Percentiles rank a stretch among this genome's conserved stretches.
Evolutionary conservation across 2,888 invertebrate species (phyloP).

Genomic region (Trichogramma dendrolimi): DNA sequence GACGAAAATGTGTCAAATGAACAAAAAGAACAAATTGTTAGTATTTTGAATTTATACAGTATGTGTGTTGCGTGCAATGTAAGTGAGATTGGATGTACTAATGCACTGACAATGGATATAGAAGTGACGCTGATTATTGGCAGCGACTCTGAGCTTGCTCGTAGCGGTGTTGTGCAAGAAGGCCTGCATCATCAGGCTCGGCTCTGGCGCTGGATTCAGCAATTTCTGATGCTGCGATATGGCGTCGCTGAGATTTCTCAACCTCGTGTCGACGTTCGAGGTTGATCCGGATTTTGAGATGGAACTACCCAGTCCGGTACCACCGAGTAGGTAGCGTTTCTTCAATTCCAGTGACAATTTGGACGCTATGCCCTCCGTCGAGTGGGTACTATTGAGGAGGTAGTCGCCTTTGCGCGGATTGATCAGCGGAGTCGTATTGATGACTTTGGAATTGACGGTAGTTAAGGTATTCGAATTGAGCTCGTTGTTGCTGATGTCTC

Average conservation of each 20-base stretch:
- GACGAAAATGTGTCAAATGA: no score
- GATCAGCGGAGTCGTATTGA: conserved; percentile 49
- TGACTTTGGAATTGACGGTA: conserved; percentile 12
- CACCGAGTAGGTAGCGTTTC: conserved; percentile 77
- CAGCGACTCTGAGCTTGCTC: conserved; percentile 42
- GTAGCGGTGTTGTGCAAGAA: conserved; percentile 56
- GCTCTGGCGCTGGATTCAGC: conserved; percentile 70
- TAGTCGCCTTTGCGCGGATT: conserved; percentile 69
- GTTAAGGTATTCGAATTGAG: conserved; percentile 10
- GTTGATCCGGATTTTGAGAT: conserved; percentile 80
- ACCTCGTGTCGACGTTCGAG: conserved; percentile 77
- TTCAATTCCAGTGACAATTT: conserved; percentile 83
- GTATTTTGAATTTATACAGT: no score
- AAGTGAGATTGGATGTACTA: no score
- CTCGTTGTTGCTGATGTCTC: neutral
- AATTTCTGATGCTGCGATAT: conserved; percentile 87
- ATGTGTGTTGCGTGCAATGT: no score
- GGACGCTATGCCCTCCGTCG: conserved; percentile 82
- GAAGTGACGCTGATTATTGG: conserved; percentile 1
- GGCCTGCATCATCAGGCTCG: conserved; percentile 67
- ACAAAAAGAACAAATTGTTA: no score
- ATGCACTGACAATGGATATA: no score
- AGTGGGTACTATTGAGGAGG: conserved; percentile 75
- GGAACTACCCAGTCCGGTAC: conserved; percentile 62
- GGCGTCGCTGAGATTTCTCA: conserved; percentile 77